Percentiles rank a stretch among this genome's conserved stretches.
Evolutionary conservation across 2,113 vertebrate genomes (phyloP).

Genomic region (Eclectus roratus): DNA sequence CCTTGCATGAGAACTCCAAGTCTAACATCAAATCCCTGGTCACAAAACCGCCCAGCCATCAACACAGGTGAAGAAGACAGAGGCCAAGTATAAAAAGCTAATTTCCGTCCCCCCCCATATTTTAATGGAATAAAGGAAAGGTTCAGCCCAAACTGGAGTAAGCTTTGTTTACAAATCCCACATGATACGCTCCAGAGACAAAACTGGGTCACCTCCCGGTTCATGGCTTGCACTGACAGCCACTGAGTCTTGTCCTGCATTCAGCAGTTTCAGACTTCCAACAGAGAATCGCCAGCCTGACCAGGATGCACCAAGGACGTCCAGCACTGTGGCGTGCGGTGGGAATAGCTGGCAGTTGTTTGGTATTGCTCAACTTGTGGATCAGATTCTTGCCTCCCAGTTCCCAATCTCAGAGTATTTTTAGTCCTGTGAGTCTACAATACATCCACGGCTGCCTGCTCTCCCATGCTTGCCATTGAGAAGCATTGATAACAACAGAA

Average conservation of each 20-base stretch:
- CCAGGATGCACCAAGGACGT: neutral
- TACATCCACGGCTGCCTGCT: neutral
- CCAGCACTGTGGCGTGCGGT: neutral
- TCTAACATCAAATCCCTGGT: neutral
- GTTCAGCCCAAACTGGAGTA: neutral
- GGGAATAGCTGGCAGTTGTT: neutral
- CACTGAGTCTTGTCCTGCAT: neutral
- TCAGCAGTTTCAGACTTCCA: neutral
- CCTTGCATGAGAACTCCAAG: neutral
- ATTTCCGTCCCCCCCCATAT: neutral
- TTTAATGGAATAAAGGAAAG: neutral
- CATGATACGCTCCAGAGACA: neutral
- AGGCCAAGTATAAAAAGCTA: neutral
- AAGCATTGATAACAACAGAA: neutral
- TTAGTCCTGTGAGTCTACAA: neutral
- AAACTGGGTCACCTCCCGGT: neutral
- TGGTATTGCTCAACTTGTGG: neutral
- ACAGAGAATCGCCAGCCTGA: neutral
- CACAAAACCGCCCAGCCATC: neutral
- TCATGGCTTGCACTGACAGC: neutral
- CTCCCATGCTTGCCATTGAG: fast-evolving
- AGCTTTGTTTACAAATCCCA: slow-evolving; percentile 3
- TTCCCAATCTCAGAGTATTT: neutral
- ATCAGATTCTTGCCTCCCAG: neutral
- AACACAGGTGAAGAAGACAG: neutral